These are phyloP conservation scores for Charanyca ferruginea DNA, from an alignment of 2,888 invertebrate species.

Conservation along the genomic window DNA sequence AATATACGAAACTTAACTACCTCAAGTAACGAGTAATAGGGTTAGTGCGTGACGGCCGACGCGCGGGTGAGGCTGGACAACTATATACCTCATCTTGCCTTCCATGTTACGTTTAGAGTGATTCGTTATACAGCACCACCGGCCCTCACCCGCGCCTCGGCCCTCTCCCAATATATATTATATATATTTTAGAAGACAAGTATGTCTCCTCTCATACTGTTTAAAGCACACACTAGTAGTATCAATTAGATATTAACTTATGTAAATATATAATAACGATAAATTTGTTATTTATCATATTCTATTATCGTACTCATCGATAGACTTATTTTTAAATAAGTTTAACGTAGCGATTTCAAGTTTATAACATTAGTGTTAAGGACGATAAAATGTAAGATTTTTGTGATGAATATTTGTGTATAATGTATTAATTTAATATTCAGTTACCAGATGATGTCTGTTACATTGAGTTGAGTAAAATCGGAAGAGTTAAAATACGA, in stretches of 20 bases:
- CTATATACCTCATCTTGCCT: conserved; percentile 83
- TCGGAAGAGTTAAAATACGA: conserved; percentile 84
- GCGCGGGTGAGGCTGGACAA: conserved; percentile 58
- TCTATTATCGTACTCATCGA: conserved; percentile 87
- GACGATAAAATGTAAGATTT: conserved; percentile 78
- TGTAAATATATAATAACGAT: conserved; percentile 87
- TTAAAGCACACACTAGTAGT: conserved; percentile 85
- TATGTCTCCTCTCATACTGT: conserved; percentile 83
- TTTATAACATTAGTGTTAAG: conserved; percentile 84
- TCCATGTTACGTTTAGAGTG: conserved; percentile 73
- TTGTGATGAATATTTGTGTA: conserved; percentile 87
- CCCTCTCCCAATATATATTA: conserved; percentile 67
- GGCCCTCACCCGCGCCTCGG: conserved; percentile 45
- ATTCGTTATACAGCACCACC: conserved; percentile 55
- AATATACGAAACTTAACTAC: conserved; percentile 88
- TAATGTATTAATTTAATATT: conserved; percentile 87
- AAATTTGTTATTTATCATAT: conserved; percentile 90
- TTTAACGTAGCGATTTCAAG: conserved; percentile 86
- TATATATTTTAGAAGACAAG: conserved; percentile 82
- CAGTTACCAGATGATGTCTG: conserved; percentile 89
- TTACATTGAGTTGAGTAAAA: conserved; percentile 89
- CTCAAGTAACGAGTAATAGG: conserved; percentile 88
- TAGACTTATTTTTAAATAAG: conserved; percentile 88
- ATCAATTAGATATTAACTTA: conserved; percentile 82
- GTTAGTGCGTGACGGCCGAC: conserved; percentile 72